Evolutionary conservation across 1,140 invertebrate genomes (phyloP).

Genomic region (Scaptomyza pallida): DNA sequence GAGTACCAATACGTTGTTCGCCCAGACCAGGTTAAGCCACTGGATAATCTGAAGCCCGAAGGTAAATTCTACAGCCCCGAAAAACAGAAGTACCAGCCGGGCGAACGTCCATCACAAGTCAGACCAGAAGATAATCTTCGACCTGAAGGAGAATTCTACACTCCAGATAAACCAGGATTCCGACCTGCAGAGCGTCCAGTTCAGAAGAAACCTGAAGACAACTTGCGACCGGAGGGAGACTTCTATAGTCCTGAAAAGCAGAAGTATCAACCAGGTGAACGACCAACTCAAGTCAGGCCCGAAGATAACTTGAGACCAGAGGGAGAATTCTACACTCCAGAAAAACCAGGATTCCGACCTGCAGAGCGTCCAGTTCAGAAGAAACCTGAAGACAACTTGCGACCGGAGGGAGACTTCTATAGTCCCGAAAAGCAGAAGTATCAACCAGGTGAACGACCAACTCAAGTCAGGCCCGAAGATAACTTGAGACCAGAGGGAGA

Average conservation of each 20-base stretch:
- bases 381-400: slow-evolving; percentile 85
- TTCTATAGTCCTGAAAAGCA: slow-evolving; percentile 86
- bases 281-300: slow-evolving; percentile 86
- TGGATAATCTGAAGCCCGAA: slow-evolving; percentile 87
- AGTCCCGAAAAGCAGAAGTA: slow-evolving; percentile 84
- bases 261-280: slow-evolving; percentile 85
- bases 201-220: slow-evolving; percentile 86
- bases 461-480: slow-evolving; percentile 86
- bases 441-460: slow-evolving; percentile 85
- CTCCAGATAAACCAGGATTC: slow-evolving; percentile 85
- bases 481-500: slow-evolving; percentile 86
- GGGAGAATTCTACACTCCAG: slow-evolving; percentile 86
- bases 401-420: slow-evolving; percentile 86
- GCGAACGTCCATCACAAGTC: slow-evolving; percentile 85
- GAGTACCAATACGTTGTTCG: slow-evolving; percentile 84
- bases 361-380: slow-evolving; percentile 83
- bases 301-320: slow-evolving; percentile 86
- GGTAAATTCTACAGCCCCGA: slow-evolving; percentile 85
- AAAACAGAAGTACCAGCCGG: slow-evolving; percentile 84
- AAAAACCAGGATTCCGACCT: slow-evolving; percentile 82
- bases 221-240: slow-evolving; percentile 89
- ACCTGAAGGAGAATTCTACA: slow-evolving; percentile 84
- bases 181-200: slow-evolving; percentile 83
- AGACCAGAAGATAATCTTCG: slow-evolving; percentile 85
- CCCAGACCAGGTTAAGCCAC: slow-evolving; percentile 86